A percentile compares a stretch with the other conserved stretches of the same genome.
Conservation (phyloP, 2,888 invertebrate genomes). For the Cataglyphis cursor region DNA sequence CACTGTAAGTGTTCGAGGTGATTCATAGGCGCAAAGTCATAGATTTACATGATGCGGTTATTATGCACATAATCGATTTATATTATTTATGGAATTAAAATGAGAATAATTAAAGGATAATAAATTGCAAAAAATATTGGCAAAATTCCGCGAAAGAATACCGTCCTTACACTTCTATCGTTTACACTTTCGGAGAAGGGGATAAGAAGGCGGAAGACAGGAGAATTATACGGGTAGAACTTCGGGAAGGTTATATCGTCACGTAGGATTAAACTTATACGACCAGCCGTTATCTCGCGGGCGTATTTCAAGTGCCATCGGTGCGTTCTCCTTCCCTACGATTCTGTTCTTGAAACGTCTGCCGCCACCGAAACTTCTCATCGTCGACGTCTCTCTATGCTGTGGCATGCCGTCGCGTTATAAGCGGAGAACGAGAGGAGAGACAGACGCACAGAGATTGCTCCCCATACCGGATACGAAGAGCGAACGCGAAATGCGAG, state of each 20-base stretch:
- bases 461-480: slow-evolving; percentile 36
- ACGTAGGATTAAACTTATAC: slow-evolving; percentile 74
- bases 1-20: neutral
- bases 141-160: neutral
- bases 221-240: slow-evolving; percentile 43
- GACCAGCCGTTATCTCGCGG: slow-evolving; percentile 70
- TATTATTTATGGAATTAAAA: slow-evolving; percentile 24
- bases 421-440: neutral
- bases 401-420: slow-evolving; percentile 53
- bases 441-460: slow-evolving; percentile 57
- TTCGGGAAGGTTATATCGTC: slow-evolving; percentile 66
- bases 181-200: neutral
- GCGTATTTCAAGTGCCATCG: slow-evolving; percentile 70
- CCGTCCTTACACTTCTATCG: neutral
- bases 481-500: slow-evolving; percentile 53
- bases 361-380: slow-evolving; percentile 66
- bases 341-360: slow-evolving; percentile 54
- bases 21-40: neutral
- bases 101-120: neutral
- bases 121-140: neutral
- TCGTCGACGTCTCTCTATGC: slow-evolving; percentile 55
- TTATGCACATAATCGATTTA: no score
- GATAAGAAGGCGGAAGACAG: slow-evolving; percentile 22
- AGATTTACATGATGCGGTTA: neutral
- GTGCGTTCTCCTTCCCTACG: slow-evolving; percentile 41